Percentiles rank a stretch among this genome's conserved stretches.
Conservation (phyloP, 2,113 vertebrate genomes). For the Chaetodon trifascialis region DNA sequence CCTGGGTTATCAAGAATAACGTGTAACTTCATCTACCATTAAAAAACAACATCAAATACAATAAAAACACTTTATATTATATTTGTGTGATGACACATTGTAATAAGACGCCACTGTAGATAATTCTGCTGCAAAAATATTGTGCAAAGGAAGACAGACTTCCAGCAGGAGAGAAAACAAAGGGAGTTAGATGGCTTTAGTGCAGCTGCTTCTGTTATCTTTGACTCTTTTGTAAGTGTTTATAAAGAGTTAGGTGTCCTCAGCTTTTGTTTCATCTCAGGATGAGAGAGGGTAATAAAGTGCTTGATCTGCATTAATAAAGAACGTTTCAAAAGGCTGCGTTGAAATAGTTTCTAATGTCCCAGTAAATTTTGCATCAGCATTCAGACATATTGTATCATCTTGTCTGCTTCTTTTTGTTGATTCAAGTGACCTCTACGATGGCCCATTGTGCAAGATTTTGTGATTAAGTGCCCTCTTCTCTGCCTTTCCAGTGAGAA, state of each 20-base stretch:
- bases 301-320: conserved; percentile 3
- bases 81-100: neutral
- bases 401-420: neutral
- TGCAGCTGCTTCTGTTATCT: conserved; percentile 11
- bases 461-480: no score
- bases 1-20: neutral
- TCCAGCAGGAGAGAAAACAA: conserved; percentile 21
- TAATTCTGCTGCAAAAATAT: neutral
- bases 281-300: conserved; percentile 1
- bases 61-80: neutral
- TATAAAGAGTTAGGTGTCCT: conserved; percentile 13
- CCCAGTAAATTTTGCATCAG: neutral
- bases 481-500: neutral
- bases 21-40: neutral
- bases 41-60: neutral
- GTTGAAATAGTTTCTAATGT: neutral
- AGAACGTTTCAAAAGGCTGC: neutral
- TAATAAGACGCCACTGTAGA: neutral
- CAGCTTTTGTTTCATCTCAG: conserved; percentile 1
- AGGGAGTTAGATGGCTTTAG: neutral
- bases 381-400: neutral
- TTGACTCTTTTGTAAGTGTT: conserved; percentile 23
- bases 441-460: no score
- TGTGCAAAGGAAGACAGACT: neutral
- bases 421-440: no score